Conservation (phyloP, 1,140 invertebrate species). For the Goniozus legneri region DNA sequence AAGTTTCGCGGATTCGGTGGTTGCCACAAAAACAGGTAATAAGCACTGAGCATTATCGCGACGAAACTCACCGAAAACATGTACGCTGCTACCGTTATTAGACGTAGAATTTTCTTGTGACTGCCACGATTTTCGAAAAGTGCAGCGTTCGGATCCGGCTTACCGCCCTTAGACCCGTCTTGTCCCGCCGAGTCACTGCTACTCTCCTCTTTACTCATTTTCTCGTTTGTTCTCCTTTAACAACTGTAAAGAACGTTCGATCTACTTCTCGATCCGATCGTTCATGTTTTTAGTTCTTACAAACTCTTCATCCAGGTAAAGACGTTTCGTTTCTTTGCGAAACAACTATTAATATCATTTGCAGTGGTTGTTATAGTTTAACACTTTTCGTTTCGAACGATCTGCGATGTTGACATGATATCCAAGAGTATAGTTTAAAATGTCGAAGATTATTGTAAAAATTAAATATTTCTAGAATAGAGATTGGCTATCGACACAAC, state of each 20-base stretch:
- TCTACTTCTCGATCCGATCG: too few relatives aligned
- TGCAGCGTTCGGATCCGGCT: conserved; percentile 34
- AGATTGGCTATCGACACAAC: too few relatives aligned
- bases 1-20: conserved; percentile 55
- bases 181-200: conserved; percentile 2
- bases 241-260: too few relatives aligned
- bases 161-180: conserved; percentile 1
- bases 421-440: too few relatives aligned
- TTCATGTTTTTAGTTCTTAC: too few relatives aligned
- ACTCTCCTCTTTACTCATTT: conserved; percentile 28
- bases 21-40: conserved; percentile 83
- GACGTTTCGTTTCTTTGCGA: too few relatives aligned
- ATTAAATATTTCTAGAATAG: too few relatives aligned
- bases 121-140: conserved; percentile 45
- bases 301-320: too few relatives aligned
- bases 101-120: conserved; percentile 64
- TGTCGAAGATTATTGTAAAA: neutral
- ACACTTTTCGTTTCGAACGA: too few relatives aligned
- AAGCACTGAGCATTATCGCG: conserved; percentile 74
- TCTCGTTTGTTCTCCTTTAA: neutral
- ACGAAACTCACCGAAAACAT: conserved; percentile 76
- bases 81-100: conserved; percentile 77
- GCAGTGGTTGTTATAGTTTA: too few relatives aligned
- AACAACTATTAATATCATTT: too few relatives aligned
- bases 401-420: too few relatives aligned